Evolutionary conservation across 2,888 invertebrate genomes (phyloP).

Genomic region (Xestobium rufovillosum): DNA sequence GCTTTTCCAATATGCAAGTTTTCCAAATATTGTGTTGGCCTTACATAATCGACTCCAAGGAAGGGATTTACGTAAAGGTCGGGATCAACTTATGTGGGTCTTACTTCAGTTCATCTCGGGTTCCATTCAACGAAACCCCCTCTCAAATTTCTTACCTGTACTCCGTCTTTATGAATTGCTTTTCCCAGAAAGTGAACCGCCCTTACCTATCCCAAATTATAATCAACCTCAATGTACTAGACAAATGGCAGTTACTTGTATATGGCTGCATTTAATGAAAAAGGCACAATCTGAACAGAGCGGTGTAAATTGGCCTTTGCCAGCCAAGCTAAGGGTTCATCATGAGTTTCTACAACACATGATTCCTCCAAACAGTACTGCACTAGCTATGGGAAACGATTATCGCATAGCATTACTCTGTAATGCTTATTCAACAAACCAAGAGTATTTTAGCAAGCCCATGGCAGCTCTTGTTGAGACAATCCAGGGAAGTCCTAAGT

Average conservation of each 20-base stretch:
- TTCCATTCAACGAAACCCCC: slow-evolving; percentile 88
- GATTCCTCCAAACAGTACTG: slow-evolving; percentile 63
- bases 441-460: slow-evolving; percentile 82
- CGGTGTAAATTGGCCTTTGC: slow-evolving; percentile 44
- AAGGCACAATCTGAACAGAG: slow-evolving; percentile 85
- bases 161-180: slow-evolving; percentile 84
- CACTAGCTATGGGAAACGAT: slow-evolving; percentile 73
- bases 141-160: slow-evolving; percentile 82
- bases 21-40: slow-evolving; percentile 85
- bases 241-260: slow-evolving; percentile 90
- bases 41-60: slow-evolving; percentile 61
- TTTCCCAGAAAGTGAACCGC: slow-evolving; percentile 87
- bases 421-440: slow-evolving; percentile 92
- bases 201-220: slow-evolving; percentile 82
- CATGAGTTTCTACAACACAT: slow-evolving; percentile 78
- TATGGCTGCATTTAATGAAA: slow-evolving; percentile 93
- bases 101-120: slow-evolving; percentile 95
- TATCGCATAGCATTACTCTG: slow-evolving; percentile 87
- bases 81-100: slow-evolving; percentile 99
- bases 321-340: slow-evolving; percentile 36
- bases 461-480: slow-evolving; percentile 90
- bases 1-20: slow-evolving; percentile 87
- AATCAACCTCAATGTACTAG: slow-evolving; percentile 79
- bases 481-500: slow-evolving; percentile 53
- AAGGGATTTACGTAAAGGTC: slow-evolving; percentile 74